These are phyloP conservation scores for Troides oblongomaculatus DNA, from an alignment of 2,888 invertebrate genomes.

Conservation along the genomic window DNA sequence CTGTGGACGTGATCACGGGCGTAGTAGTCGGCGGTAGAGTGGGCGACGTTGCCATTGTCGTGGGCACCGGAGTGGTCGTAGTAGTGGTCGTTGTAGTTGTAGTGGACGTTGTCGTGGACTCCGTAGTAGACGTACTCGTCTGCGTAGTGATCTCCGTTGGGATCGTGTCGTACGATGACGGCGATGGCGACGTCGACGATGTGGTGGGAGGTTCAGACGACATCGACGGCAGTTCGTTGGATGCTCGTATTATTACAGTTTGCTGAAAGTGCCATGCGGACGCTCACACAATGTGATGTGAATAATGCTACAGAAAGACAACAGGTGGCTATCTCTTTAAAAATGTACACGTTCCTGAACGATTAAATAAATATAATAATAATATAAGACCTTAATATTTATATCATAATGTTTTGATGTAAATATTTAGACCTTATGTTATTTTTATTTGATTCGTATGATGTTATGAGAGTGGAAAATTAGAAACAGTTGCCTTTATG, in stretches of 20 bases:
- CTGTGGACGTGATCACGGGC: constrained; percentile 37
- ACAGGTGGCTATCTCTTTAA: constrained; percentile 34
- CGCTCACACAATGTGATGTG: constrained; percentile 74
- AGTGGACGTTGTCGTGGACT: constrained; percentile 37
- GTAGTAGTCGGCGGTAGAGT: constrained; percentile 36
- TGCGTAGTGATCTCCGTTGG: constrained; percentile 43
- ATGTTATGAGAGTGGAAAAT: not conserved
- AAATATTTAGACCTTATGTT: not conserved
- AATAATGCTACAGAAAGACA: constrained; percentile 56
- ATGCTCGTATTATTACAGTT: constrained; percentile 74
- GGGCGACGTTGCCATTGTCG: constrained; percentile 42
- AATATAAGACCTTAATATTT: not conserved
- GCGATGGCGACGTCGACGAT: constrained; percentile 51
- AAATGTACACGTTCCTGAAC: not conserved
- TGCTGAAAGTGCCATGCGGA: constrained; percentile 80
- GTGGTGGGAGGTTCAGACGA: constrained; percentile 53
- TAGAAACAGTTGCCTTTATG: constrained; percentile 52
- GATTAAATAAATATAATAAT: not conserved
- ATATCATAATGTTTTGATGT: not conserved
- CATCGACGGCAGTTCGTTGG: constrained; percentile 65
- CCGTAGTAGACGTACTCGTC: constrained; percentile 35
- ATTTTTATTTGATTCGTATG: not conserved
- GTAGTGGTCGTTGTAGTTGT: constrained; percentile 41
- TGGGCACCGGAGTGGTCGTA: constrained; percentile 43
- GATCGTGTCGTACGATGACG: constrained; percentile 46